Base-by-base conservation (phyloP, 2,113 vertebrate species). In the Gasterosteus nipponicus region DNA sequence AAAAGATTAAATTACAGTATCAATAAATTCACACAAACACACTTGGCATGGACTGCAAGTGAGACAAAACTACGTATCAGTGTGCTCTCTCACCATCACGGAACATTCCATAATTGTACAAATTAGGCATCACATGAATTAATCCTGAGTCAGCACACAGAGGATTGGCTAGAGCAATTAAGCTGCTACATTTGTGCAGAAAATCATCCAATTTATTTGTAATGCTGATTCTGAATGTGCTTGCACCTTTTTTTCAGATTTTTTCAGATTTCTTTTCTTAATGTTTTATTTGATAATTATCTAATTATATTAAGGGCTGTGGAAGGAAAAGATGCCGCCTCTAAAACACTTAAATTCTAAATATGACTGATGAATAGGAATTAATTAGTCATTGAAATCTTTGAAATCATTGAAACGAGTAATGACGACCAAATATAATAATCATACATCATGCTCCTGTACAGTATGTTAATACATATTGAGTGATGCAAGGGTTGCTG, bases 391-490 rank as follows among this genome's bases (percentile, higher is more conserved):
- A 42, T 56, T 10, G n/a, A 46, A 63, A 77, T 68, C 39, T 70
- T 69, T 42, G 22, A 26, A 26, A 26, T 26, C 22, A 26, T 26
- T 26, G 22, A 26, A 26, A 26, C 74, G 65, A 69, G 58, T 61
- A 29, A 71, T 64, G 35, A 26, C 46, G 41, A 67, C 35, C 10
- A 72, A 67, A 63, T 80, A 63, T 74, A 75, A 85, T 75, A 57
- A 58, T 49, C n/a, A 64, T 65, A 35, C 64, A 83, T 72, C 72
- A 73, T 77, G 44, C 44, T 44, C n/a, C 8, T 47, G 74, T 53
- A 26, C 22, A 26, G 22, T 26, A 77, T 62, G 78, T 69, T 77
- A 49, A 63, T 62, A 58, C 59, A 69, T 68, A 53, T 9, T 77
- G 72, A 73, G 59, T 62, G 53, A 60, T 76, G 76, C 56, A 12